Base-by-base conservation (phyloP, 2,888 invertebrate genomes). In the Acleris literana region DNA sequence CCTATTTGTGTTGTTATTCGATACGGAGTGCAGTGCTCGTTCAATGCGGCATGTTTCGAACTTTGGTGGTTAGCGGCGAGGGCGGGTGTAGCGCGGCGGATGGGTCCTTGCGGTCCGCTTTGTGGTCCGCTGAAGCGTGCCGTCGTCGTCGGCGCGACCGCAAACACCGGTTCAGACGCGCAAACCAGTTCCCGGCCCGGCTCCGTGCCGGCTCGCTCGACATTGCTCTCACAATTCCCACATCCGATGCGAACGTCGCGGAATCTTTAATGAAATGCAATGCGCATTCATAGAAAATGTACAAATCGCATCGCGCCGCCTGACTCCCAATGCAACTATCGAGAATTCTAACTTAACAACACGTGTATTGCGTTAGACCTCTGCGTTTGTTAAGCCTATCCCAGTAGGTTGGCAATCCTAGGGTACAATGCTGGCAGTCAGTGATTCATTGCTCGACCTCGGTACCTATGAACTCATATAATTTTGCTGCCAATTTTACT, bases 111-210 rank as follows among this genome's bases (percentile, higher is more conserved):
- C 84, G 85, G 83, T 81, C 75, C 77, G 81, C 84, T 90, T 88
- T 86, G 88, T 84, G 87, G 83, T 85, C 72, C 84, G 77, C 68
- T 80, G 82, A 79, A 83, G 83, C 85, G 83, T 84, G 79, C 81
- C 78, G 78, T 80, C 82, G 74, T 78, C 81, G 76, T 73, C 76
- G 81, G 79, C 80, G 84, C 79, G 83, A 90, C 91, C 91, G 84
- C 89, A 90, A 86, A 86, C 87, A 82, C 76, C 76, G 79, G 74
- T 71, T 78, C 75, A 76, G 78, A 77, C 82, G 69, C 71, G 80
- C 78, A 82, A 88, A 90, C 88, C 89, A 78, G 90, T 90, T 89
- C 80, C 67, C 70, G 33, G 66, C 68, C 70, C 64, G 68, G 70
- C 71, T 70, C 70, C 70, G 69, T 56, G 60, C 66, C 68, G 56